Base-by-base conservation (phyloP, 1,140 invertebrate genomes). In the Solenopsis fugax region DNA sequence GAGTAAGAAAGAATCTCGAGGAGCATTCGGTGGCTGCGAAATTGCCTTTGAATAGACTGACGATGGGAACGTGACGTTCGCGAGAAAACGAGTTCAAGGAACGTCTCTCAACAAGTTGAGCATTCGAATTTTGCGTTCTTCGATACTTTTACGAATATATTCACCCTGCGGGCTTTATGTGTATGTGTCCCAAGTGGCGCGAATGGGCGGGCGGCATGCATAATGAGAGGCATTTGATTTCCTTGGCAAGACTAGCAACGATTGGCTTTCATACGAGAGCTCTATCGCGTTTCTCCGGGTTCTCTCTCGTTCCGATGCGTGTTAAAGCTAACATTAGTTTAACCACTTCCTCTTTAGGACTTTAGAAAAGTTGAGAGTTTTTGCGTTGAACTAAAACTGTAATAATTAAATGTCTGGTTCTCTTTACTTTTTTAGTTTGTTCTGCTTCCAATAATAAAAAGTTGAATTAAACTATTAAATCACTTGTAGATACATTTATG, bases 181-280 rank as follows among this genome's bases (percentile, higher is more conserved):
- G 34, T 58, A 45, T 56, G 34, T 71, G 56, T 81, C 34, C n/a
- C 77, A 29, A 56, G 50, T 71, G 54, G 41, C 64, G 76, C 13
- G n/a, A 37, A 69, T 21, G 41, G 45, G 24, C 60, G 60, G 48
- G 48, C 48, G 77, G 77, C 41, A 84, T 84, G 80, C 80, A 84
- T 84, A 75, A 84, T 58, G 69, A 84, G 69, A 75, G 54, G 56
- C 69, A 48, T 75, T 73, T 84, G 80, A 84, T 73, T 84, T 84
- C 18, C 52, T 58, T 48, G 67, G 54, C 45, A 24, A 48, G 18
- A 60, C 48, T 29, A 58, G 54, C 29, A 34, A 37, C 80, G 67
- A 82, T 82, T 73, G 54, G 50, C 67, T 82, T 82, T 82, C 80
- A 72, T 73, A 18, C 67, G 67, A 50, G 72, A 62, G 41, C 45